Evolutionary conservation across 1,140 invertebrate species (phyloP), one percentile per base, ranked within the genome.

Genomic region (Drosophila murphyi): DNA sequence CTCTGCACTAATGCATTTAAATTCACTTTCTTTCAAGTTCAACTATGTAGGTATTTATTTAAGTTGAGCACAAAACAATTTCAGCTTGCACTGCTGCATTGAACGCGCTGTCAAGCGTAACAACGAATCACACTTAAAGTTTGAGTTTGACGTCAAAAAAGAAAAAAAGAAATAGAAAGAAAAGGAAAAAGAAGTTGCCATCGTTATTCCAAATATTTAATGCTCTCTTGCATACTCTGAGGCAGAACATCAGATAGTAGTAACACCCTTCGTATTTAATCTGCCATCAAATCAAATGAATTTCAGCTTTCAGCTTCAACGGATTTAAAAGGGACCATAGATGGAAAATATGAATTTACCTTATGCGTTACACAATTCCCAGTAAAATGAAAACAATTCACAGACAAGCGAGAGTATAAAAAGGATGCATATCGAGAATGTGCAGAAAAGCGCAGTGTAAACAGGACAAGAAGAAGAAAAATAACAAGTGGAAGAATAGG

Each of bases 121-220:
- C 80, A 77, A 62, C 76, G 75, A 82, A 74, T 82, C 70, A 82
- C 75, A 82, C 70, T 82, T 78, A 82, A 82, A 80, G 72, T 67
- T 52, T 48, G 76, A 64, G 57, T 75, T 65, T 47, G 71, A 20
- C 20, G 20, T 20, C 20, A 20, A 20, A 65, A 71, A 67, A 72
- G 57, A 65, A 60, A 56, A 60, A 76, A 62, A 54, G 32, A 52
- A 81, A 41, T 59, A 4, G 2, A n/a, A 8, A 50, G 41, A 29
- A 4, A 31, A n/a, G n/a, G 3, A 43, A 8, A 7, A 31, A 10
- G 7, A 20, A 20, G 20, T 20, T 20, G 20, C 20, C 20, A 20
- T 20, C 20, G 20, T 20, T 20, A 20, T 20, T 20, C 47, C 41
- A 37, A 60, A 28, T 12, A 34, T 10, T 41, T 41, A 12, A 43